Conservation (phyloP, 2,888 invertebrate genomes). For the Nemapogon koenigi region DNA sequence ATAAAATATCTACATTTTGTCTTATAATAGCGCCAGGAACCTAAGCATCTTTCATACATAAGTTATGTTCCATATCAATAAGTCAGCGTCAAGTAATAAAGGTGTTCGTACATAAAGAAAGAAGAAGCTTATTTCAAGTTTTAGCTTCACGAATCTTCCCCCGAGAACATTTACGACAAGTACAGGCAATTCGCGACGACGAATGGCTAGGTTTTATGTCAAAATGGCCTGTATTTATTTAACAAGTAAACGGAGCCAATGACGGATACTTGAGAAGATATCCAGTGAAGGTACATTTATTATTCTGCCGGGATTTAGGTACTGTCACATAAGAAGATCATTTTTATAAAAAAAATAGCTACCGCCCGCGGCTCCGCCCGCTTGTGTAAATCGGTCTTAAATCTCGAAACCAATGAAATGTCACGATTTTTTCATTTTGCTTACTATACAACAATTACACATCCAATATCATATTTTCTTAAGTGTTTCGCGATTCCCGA, state of each 20-base stretch:
- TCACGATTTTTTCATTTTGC: no score
- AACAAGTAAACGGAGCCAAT: conserved; percentile 29
- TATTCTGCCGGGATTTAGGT: conserved; percentile 21
- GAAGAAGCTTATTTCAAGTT: background rate
- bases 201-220: conserved; percentile 29
- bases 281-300: conserved; percentile 33
- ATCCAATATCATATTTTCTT: no score
- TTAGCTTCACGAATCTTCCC: conserved; percentile 11
- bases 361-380: no score
- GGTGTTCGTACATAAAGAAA: conserved; percentile 3
- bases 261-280: conserved; percentile 33
- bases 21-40: no score
- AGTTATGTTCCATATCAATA: conserved; percentile 9
- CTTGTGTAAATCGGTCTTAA: no score
- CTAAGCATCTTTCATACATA: no score
- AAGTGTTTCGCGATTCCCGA: no score
- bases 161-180: conserved; percentile 17
- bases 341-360: no score
- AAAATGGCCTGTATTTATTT: conserved; percentile 31
- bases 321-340: no score
- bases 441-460: no score
- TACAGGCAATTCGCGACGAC: conserved; percentile 22
- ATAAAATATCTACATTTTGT: no score
- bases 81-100: conserved; percentile 5
- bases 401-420: no score